Conservation (phyloP, 2,797 vertebrate species). For the Pangasius sanitwongsei region DNA sequence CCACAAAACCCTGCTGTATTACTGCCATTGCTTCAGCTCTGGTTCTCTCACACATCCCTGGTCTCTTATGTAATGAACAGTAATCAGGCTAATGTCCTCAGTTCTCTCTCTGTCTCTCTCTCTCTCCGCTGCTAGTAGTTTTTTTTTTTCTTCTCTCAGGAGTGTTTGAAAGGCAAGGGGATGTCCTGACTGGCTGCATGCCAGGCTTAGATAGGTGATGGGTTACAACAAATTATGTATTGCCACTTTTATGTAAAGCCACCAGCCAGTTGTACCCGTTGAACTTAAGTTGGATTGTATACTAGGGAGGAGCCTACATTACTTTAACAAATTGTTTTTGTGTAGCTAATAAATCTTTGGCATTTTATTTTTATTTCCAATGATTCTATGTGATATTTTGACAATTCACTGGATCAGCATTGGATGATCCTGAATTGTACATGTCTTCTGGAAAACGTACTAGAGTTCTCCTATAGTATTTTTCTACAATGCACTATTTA, state of each 20-base stretch:
- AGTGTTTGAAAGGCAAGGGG: constrained; percentile 25
- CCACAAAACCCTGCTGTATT: constrained; percentile 52
- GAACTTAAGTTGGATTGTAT: background rate
- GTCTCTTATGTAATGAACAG: constrained; percentile 61
- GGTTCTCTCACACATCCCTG: constrained; percentile 50
- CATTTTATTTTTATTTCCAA: background rate
- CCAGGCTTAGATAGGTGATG: constrained; percentile 28
- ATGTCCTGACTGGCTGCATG: constrained; percentile 36
- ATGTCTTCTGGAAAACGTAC: background rate
- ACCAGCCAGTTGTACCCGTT: background rate
- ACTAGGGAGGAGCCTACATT: background rate
- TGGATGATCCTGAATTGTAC: background rate
- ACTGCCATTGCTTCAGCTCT: constrained; percentile 51
- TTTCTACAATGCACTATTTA: too few species aligned
- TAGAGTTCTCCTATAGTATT: background rate
- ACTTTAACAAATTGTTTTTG: background rate
- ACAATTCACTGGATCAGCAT: background rate
- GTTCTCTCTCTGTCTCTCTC: constrained; percentile 54
- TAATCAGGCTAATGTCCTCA: constrained; percentile 70
- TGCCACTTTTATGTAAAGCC: constrained; percentile 8
- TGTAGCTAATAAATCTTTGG: background rate
- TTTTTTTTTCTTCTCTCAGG: constrained; percentile 50
- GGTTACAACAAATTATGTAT: constrained; percentile 22
- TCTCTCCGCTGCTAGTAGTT: background rate
- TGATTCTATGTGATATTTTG: background rate